Conservation (phyloP, 1,140 invertebrate species). For the Goniozus legneri region DNA sequence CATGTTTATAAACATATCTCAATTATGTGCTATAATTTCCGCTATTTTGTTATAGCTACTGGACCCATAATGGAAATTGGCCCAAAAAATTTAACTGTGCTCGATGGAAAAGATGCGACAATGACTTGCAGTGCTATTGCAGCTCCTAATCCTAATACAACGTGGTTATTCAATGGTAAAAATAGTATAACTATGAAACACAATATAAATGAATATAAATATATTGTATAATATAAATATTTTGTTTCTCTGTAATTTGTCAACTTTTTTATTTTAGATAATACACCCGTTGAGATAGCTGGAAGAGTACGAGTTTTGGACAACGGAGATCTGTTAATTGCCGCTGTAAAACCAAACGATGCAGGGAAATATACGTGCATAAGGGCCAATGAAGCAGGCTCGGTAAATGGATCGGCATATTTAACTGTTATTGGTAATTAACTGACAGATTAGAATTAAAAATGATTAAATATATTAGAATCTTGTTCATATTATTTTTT, state of each 20-base stretch:
- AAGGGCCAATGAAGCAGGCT: conserved; percentile 83
- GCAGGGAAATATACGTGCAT: conserved; percentile 87
- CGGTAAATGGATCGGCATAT: conserved; percentile 75
- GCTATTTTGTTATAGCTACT: conserved; percentile 63
- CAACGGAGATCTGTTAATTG: conserved; percentile 80
- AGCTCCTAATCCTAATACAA: conserved; percentile 85
- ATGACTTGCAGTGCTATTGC: conserved; percentile 82
- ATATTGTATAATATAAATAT: conserved; percentile 1
- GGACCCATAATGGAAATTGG: conserved; percentile 76
- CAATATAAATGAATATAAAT: conserved; percentile 10
- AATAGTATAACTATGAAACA: conserved; percentile 9
- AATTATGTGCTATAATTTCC: too few species aligned
- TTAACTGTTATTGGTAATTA: conserved; percentile 75
- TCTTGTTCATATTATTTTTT: conserved; percentile 3
- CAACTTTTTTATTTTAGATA: conserved; percentile 43
- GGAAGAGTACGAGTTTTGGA: conserved; percentile 81
- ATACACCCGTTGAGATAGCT: conserved; percentile 56
- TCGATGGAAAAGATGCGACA: conserved; percentile 89
- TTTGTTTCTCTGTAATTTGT: background rate
- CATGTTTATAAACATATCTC: conserved; percentile 8
- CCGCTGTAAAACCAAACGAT: conserved; percentile 77
- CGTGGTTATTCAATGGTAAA: conserved; percentile 88
- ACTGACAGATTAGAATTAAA: too few species aligned
- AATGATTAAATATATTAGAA: conserved; percentile 2
- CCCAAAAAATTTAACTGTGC: conserved; percentile 81